Base-by-base conservation (phyloP, 2,797 vertebrate species). In the Notoglanidium macrostoma region DNA sequence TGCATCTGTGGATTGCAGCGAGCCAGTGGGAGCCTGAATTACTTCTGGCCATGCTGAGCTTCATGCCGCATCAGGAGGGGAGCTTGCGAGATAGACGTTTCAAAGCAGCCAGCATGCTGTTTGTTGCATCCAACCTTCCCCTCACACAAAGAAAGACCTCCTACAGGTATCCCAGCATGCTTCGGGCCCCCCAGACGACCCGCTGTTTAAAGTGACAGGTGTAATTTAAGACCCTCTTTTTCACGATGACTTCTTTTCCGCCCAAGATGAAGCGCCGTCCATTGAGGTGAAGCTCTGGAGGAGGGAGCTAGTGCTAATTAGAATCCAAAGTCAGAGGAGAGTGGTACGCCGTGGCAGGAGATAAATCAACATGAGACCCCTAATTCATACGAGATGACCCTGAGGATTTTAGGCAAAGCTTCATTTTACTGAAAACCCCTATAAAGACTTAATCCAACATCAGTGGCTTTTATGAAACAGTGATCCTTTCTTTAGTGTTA, bases 1-100 rank as follows among this genome's bases (percentile, higher is more conserved):
- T 94, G 92, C 93, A 95, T 95, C 95, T 95, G 95, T 95, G 94
- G 93, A 95, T 94, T 93, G 93, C 87, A 82, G 91, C 91, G 90
- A 88, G 91, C 93, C 72, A 92, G 92, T 92, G 94, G 90, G 92
- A 93, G 93, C 89, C 89, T 88, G 91, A 92, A 93, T 95, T 93
- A 93, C 94, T 92, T 91, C 92, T 72, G 70, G 73, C 68, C 81
- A 61, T 74, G 90, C 87, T 79, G 84, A 19, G 88, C 81, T 84
- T 88, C 88, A 86, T 72, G 55, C 87, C 68, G 29, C 19, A 86
- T 80, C 72, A 54, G 82, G 86, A 74, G 67, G 19, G 89, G 89
- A 90, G 87, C 86, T 85, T n/a, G 91, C 88, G 88, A 92, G 89
- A 89, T 85, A 86, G 84, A 21, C 65, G 86, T 79, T 89, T 88